A percentile compares a stretch with the other conserved stretches of the same genome.
Conservation (phyloP, 2,888 invertebrate genomes). For the Caenorhabditis sp. region DNA sequence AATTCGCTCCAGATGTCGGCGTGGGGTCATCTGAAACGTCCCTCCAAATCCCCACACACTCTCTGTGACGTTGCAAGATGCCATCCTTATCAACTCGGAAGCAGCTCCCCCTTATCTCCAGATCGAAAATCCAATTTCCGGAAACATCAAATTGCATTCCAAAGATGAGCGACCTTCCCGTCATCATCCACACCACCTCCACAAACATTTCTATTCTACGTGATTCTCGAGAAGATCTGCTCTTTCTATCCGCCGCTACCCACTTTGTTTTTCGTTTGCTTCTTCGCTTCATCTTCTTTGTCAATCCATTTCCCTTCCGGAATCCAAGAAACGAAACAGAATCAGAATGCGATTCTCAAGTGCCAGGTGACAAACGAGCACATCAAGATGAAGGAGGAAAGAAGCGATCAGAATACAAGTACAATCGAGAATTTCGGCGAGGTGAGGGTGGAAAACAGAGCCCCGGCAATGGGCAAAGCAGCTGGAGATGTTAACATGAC, state of each 20-base stretch:
- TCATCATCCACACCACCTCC: conserved; percentile 20
- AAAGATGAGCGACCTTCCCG: conserved; percentile 31
- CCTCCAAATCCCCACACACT: background rate
- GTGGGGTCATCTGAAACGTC: too few relatives aligned
- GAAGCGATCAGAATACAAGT: conserved; percentile 28
- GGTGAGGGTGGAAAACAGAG: conserved; percentile 46
- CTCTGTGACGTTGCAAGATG: background rate
- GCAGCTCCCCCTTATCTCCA: too few relatives aligned
- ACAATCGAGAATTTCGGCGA: background rate
- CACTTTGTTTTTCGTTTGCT: too few relatives aligned
- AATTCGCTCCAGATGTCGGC: too few relatives aligned
- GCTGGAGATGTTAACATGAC: background rate
- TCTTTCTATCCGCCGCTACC: background rate
- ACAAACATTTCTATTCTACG: conserved; percentile 22
- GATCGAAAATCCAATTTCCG: conserved; percentile 27
- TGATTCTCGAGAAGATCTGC: background rate
- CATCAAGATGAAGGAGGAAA: conserved; percentile 17
- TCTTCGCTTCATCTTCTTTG: too few relatives aligned
- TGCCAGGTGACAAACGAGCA: conserved; percentile 14
- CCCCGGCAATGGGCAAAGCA: background rate
- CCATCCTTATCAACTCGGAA: background rate
- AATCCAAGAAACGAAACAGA: conserved; percentile 4
- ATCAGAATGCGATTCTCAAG: too few relatives aligned
- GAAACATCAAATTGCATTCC: conserved; percentile 9
- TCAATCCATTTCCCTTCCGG: too few relatives aligned